Evolutionary conservation across 1,140 invertebrate genomes (phyloP).

Genomic region (Trachymyrmex septentrionalis): DNA sequence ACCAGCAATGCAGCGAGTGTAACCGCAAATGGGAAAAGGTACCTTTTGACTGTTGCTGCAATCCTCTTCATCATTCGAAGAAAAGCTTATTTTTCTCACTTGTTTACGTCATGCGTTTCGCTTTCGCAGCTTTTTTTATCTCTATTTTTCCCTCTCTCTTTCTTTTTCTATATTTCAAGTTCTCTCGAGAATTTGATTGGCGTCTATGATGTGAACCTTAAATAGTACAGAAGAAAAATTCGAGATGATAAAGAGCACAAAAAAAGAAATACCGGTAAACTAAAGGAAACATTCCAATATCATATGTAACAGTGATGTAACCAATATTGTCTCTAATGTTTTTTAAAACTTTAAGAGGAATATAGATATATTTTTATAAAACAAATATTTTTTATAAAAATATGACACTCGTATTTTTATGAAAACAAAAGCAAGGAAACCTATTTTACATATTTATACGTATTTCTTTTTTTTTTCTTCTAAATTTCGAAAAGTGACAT

Average conservation of each 20-base stretch:
- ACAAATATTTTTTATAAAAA: neutral
- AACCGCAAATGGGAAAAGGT: slow-evolving; percentile 50
- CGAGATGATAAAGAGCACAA: neutral
- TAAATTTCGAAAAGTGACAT: neutral
- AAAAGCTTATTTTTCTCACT: slow-evolving; percentile 62
- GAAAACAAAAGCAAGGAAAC: neutral
- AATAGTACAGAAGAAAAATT: slow-evolving; percentile 13
- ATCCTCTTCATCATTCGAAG: slow-evolving; percentile 52
- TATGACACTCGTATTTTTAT: neutral
- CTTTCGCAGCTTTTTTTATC: slow-evolving; percentile 7
- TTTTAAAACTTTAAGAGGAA: neutral
- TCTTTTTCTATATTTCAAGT: slow-evolving; percentile 1
- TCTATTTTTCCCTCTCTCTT: neutral
- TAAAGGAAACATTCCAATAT: slow-evolving; percentile 12
- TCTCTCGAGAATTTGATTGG: slow-evolving; percentile 12
- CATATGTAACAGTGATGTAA: neutral
- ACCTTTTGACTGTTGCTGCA: slow-evolving; percentile 36
- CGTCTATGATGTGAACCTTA: slow-evolving; percentile 26
- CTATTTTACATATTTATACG: neutral
- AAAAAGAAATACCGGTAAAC: neutral
- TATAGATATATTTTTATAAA: neutral
- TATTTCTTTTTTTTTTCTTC: neutral
- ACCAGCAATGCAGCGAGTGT: neutral
- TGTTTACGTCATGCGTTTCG: slow-evolving; percentile 45
- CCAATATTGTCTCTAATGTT: neutral